Percentiles rank a stretch among this genome's conserved stretches.
Conservation (phyloP, 2,797 vertebrate genomes). For the Cirrhinus molitorella region DNA sequence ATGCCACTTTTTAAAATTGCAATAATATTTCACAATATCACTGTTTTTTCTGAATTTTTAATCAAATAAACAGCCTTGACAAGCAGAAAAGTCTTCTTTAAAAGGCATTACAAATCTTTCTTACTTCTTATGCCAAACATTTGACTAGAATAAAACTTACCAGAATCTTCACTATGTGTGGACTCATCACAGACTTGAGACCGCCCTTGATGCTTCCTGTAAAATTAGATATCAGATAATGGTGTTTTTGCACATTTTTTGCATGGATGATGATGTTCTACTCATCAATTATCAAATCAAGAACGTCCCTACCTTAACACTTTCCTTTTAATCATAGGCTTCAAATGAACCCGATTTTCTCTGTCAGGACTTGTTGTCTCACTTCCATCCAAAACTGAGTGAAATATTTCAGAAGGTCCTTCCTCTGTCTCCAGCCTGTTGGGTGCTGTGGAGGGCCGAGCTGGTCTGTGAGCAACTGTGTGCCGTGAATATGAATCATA, state of each 20-base stretch:
- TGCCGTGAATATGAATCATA: slow-evolving; percentile 71
- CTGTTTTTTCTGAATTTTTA: not conserved
- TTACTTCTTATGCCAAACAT: too few relatives aligned
- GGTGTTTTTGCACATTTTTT: not conserved
- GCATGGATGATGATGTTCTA: not conserved
- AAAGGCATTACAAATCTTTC: too few relatives aligned
- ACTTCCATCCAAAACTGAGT: slow-evolving; percentile 57
- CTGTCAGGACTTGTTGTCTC: slow-evolving; percentile 57
- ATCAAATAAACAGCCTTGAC: too few relatives aligned
- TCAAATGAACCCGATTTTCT: slow-evolving; percentile 44
- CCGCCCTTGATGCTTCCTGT: slow-evolving; percentile 77
- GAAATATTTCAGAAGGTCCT: slow-evolving; percentile 47
- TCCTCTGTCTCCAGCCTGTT: slow-evolving; percentile 63
- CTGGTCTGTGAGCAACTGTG: slow-evolving; percentile 65
- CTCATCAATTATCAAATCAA: not conserved
- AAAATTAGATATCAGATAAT: not conserved
- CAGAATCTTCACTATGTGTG: slow-evolving; percentile 76
- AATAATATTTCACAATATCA: not conserved
- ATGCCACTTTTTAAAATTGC: not conserved
- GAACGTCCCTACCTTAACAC: slow-evolving; percentile 73
- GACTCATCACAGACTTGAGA: slow-evolving; percentile 79
- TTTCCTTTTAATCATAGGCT: slow-evolving; percentile 76
- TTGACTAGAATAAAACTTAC: too few relatives aligned
- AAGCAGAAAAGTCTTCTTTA: too few relatives aligned
- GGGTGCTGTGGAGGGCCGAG: slow-evolving; percentile 62